Base-by-base conservation (phyloP, 2,797 vertebrate species). In the Myotis findleyi region DNA sequence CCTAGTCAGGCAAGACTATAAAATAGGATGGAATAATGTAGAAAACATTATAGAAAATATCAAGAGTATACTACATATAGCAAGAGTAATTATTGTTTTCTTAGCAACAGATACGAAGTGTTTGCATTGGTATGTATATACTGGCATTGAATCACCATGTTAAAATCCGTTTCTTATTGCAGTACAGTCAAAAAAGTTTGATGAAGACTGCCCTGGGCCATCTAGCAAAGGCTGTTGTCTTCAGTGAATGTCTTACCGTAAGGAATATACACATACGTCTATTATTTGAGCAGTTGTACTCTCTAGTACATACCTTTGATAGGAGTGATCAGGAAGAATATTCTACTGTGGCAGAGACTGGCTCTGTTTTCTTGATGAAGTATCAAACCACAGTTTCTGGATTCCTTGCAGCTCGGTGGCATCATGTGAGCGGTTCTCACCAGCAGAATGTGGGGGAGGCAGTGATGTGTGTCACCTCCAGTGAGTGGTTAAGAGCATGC, bases 121-220 rank as follows among this genome's bases (percentile, higher is more conserved):
- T 59, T 94, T 79, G 21, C 18, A 12, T 75, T 44, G 64, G 14
- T 36, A 80, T 18, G 3, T 25, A 87, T 47, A 38, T n/a, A 36
- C n/a, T 76, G 55, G 21, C 55, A 87, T 69, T 73, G 25, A 49
- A 3, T 82, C 41, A 79, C 51, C 12, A n/a, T 36, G 21, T 81
- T 81, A 93, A 89, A 94, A 41, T 91, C 68, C 8, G 69, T 89
- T 95, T 81, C n/a, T 86, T 81, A 69, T 16, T 79, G 55, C 25
- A 87, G 17, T 77, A 12, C 11, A 18, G 1, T 71, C 57, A 62
- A 69, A 73, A n/a, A 33, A 77, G 38, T 55, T 62, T 75, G 13
- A 18, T 59, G 83, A 85, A 83, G 33, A 73, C 41, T 96, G 9
- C 23, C 30, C 11, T 41, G 20, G n/a, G 41, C 13, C 41, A 47